Base-by-base conservation (phyloP, 2,888 invertebrate genomes). In the Erebia aethiops region DNA sequence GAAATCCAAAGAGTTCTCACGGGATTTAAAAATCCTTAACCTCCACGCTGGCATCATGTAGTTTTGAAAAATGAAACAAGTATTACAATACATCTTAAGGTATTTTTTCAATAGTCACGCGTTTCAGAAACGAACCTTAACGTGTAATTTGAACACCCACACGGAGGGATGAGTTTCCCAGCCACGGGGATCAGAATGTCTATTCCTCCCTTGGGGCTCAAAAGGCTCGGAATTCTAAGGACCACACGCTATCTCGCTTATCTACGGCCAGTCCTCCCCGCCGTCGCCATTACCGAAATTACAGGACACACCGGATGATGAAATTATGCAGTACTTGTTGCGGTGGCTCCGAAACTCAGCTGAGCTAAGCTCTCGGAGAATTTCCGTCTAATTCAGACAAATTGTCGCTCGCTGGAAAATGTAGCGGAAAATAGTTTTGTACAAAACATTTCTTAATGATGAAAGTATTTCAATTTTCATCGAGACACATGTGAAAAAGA, bases 281-380 rank as follows among this genome's bases (percentile, higher is more conserved):
- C 80, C 75, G 77, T 77, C 79, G 76, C 84, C 84, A 89, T 89
- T 89, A 87, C 84, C 85, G 80, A 87, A 87, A 89, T 87, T 87
- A 86, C 81, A 83, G 81, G 78, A 82, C 80, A 79, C 77, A 73
- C 63, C 63, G 68, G 71, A 71, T 70, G 52, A n/a, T 71, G 71
- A 66, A 71, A 73, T 73, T 71, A 69, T 73, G 71, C 69, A 73
- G 70, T 68, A 75, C 72, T 72, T 74, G 70, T 74, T 74, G 71
- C 73, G 70, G 71, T 72, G 63, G 60, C 67, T 71, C 52, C 68
- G 58, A 72, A 71, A 74, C 71, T 71, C 21, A 70, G 54, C 57
- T 60, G 41, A 52, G 7, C 41, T 18, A 52, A 67, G 52, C 58
- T 60, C n/a, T 16, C 41, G 67, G 70, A 65, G 67, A 70, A 72